Conservation (phyloP, 2,888 invertebrate genomes). For the Panorpa germanica region DNA sequence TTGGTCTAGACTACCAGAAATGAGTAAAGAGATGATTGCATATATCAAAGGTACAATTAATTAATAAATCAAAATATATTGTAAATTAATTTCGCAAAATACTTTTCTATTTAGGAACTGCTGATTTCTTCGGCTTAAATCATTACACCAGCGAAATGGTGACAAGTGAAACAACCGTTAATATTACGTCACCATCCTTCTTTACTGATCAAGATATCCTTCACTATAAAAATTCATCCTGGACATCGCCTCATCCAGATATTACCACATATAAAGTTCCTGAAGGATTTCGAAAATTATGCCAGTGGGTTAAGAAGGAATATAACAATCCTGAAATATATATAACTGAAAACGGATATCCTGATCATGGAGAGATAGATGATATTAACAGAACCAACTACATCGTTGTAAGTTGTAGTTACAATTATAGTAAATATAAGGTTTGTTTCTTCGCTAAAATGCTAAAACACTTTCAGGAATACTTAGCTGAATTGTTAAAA, state of each 20-base stretch:
- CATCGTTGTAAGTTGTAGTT: no score
- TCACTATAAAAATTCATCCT: no score
- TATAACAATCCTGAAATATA: constrained; percentile 33
- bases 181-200: not conserved
- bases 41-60: constrained; percentile 13
- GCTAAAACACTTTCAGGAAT: constrained; percentile 13
- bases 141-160: constrained; percentile 8
- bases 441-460: no score
- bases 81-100: no score
- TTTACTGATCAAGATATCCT: constrained; percentile 2
- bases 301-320: constrained; percentile 33
- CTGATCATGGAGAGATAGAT: constrained; percentile 23
- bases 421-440: no score
- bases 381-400: constrained; percentile 23
- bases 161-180: no score
- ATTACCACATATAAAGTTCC: constrained; percentile 18
- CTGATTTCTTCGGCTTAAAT: constrained; percentile 8
- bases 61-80: no score
- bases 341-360: constrained; percentile 40
- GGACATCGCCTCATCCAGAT: no score
- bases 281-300: constrained; percentile 28
- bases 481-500: constrained; percentile 17
- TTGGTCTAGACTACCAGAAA: constrained; percentile 16
- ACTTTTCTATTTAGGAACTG: no score
- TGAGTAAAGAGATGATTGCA: constrained; percentile 8